Evolutionary conservation across 2,113 vertebrate genomes (phyloP).

Genomic region (Scatophagus argus): DNA sequence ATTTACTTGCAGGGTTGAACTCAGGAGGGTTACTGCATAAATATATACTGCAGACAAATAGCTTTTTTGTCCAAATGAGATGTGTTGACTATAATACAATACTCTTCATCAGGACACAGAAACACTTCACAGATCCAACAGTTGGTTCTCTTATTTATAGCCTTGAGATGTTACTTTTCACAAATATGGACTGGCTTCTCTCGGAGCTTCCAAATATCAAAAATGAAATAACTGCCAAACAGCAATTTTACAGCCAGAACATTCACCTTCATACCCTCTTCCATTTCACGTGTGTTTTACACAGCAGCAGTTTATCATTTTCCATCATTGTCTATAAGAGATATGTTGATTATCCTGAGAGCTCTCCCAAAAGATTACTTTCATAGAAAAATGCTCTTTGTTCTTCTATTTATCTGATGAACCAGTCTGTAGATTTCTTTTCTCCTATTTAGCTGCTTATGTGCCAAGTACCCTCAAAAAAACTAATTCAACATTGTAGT

Average conservation of each 20-base stretch:
- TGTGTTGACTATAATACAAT: slow-evolving; percentile 45
- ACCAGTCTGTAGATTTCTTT: not conserved
- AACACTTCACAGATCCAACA: slow-evolving; percentile 19
- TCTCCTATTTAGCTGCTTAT: not conserved
- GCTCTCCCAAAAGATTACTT: not conserved
- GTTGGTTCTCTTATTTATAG: slow-evolving; percentile 39
- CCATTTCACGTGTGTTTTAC: not conserved
- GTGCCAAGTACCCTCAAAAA: not conserved
- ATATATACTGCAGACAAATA: not conserved
- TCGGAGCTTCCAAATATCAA: not conserved
- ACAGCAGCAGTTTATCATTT: not conserved
- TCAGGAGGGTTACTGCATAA: slow-evolving; percentile 22
- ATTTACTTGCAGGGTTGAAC: not conserved
- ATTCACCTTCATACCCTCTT: not conserved
- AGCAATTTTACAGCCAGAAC: not conserved
- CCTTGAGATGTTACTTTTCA: not conserved
- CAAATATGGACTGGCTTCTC: not conserved
- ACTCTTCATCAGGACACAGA: slow-evolving; percentile 31
- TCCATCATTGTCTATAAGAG: not conserved
- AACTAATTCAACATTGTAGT: not conserved
- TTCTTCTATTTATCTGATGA: not conserved
- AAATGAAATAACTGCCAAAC: not conserved
- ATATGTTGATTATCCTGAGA: not conserved
- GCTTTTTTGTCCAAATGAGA: not conserved
- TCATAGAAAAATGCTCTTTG: not conserved